These are phyloP conservation scores for Armadillidium nasatum DNA, from an alignment of 1,140 invertebrate genomes.

Conservation along the genomic window DNA sequence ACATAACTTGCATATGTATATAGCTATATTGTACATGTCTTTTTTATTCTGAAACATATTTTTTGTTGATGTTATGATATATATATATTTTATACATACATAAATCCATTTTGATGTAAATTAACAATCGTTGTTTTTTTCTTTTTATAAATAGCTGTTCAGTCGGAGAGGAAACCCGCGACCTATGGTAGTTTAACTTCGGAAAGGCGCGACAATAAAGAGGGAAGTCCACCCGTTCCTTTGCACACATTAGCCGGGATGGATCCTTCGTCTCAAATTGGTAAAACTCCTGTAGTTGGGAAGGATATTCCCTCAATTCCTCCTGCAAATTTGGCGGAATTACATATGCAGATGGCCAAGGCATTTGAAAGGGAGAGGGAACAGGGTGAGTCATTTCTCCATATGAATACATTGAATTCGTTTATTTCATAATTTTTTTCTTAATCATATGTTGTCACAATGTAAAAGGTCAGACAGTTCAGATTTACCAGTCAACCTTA, in stretches of 20 bases:
- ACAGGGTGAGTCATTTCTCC: neutral
- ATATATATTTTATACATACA: neutral
- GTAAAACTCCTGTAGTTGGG: constrained; percentile 39
- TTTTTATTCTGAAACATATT: neutral
- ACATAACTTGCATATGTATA: neutral
- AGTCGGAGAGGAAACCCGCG: constrained; percentile 56
- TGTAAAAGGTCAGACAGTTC: too few relatives aligned
- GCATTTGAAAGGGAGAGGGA: constrained; percentile 37
- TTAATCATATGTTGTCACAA: too few relatives aligned
- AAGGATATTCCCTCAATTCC: constrained; percentile 41
- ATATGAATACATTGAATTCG: constrained; percentile 18
- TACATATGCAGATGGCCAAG: constrained; percentile 42
- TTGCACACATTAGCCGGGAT: constrained; percentile 32
- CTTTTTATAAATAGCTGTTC: constrained; percentile 53
- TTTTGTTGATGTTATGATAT: neutral
- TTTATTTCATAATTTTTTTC: too few relatives aligned
- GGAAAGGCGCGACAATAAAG: constrained; percentile 36
- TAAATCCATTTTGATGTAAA: neutral
- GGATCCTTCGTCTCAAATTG: constrained; percentile 36
- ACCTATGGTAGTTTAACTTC: constrained; percentile 27
- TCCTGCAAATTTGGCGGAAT: constrained; percentile 36
- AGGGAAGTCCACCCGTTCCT: constrained; percentile 40
- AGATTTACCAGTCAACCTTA: too few relatives aligned
- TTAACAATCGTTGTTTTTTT: neutral
- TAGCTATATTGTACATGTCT: neutral